These are phyloP conservation scores for Ctenomys sociabilis DNA, from an alignment of 2,113 vertebrate species.

Conservation along the genomic window DNA sequence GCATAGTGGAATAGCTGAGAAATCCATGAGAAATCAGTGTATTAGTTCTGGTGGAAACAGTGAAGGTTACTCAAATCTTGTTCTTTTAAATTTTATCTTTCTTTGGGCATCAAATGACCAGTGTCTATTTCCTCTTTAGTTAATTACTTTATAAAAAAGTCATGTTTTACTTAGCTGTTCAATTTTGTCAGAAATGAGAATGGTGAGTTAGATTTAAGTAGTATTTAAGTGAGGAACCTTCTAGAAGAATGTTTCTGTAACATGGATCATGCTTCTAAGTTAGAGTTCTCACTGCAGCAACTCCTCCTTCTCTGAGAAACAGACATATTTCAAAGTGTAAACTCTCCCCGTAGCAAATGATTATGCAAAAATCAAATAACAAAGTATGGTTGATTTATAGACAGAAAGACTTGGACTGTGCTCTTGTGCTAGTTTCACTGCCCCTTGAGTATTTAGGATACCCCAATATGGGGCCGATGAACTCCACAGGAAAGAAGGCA, in stretches of 20 bases:
- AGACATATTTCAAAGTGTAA: conserved; percentile 6
- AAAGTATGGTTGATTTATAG: neutral
- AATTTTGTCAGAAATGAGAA: neutral
- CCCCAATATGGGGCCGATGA: neutral
- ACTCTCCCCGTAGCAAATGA: neutral
- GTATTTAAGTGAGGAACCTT: conserved; percentile 41
- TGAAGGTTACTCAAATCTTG: neutral
- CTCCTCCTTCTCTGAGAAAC: neutral
- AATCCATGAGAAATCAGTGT: neutral
- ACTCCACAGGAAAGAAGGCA: neutral
- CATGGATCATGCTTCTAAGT: neutral
- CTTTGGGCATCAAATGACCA: neutral
- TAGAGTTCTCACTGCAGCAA: neutral
- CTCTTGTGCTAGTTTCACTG: conserved; percentile 58
- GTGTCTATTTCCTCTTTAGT: neutral
- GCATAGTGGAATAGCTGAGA: neutral
- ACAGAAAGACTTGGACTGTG: neutral
- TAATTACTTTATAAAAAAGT: neutral
- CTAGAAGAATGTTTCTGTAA: neutral
- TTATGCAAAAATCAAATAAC: conserved; percentile 15
- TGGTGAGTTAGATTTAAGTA: neutral
- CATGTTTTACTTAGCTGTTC: neutral
- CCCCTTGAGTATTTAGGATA: neutral
- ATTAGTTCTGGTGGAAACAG: neutral
- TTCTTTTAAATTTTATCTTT: conserved; percentile 45